Evolutionary conservation across 2,113 vertebrate genomes (phyloP).

Genomic region (Ovis canadensis): DNA sequence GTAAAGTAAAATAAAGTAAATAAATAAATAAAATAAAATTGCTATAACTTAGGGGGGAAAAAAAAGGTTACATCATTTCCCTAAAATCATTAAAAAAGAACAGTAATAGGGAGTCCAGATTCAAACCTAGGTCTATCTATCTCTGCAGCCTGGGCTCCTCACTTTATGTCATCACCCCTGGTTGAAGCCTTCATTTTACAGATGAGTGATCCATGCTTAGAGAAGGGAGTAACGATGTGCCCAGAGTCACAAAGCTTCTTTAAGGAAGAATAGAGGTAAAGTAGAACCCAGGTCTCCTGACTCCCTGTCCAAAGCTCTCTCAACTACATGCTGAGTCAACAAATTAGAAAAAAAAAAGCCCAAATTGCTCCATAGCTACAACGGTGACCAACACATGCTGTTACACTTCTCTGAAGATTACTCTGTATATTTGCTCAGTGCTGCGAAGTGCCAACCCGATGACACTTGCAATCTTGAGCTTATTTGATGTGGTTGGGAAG

Average conservation of each 20-base stretch:
- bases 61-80: not conserved
- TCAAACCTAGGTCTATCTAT: not conserved
- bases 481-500: constrained; percentile 65
- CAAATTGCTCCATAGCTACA: constrained; percentile 26
- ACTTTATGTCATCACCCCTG: not conserved
- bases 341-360: not conserved
- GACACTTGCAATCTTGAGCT: constrained; percentile 60
- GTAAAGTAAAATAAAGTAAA: too few species aligned
- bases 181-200: not conserved
- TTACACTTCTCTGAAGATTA: constrained; percentile 49
- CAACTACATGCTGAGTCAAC: not conserved
- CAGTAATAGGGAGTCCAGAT: not conserved
- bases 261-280: not conserved
- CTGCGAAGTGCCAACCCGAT: constrained; percentile 37
- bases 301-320: not conserved
- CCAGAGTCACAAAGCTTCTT: not conserved
- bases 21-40: too few species aligned
- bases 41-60: too few species aligned
- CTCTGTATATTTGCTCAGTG: constrained; percentile 1
- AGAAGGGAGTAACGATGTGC: not conserved
- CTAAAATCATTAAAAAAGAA: not conserved
- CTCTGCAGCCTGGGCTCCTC: not conserved
- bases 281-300: not conserved
- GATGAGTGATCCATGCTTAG: not conserved
- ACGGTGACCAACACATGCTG: not conserved